Evolutionary conservation across 2,888 invertebrate species (phyloP), one percentile per base, ranked within the genome.

Genomic region (Dryocosmus kuriphilus): DNA sequence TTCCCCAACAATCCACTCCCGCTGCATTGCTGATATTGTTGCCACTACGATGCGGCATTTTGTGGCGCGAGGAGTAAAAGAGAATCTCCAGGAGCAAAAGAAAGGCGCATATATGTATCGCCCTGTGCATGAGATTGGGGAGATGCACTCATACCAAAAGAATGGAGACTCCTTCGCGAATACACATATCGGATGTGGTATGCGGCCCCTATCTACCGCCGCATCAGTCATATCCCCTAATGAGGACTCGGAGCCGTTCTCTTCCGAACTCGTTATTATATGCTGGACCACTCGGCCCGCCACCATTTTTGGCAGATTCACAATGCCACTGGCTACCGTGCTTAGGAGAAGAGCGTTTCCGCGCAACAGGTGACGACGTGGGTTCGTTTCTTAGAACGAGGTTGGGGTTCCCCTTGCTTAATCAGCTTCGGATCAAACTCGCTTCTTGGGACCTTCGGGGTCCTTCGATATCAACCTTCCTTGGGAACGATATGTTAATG

Each of bases 221-320:
- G 85, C 88, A 89, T 90, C 88, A 87, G 89, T 90, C 90, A 89
- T 89, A 89, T 88, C 86, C 85, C 87, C 88, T 89, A 89, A 89
- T 89, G 89, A 89, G 89, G 85, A 86, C 83, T 82, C 81, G 80
- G 74, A 60, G 79, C 73, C 51, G 78, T 75, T 61, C 75, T 77
- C 67, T 77, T 77, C 65, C 30, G 60, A 76, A 63, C 78, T 81
- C 82, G 81, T 82, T 82, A 82, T 82, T 81, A 81, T 82, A 81
- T 80, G 4, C 46, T 62, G 74, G 61, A 11, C 30, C 61, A 74
- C 75, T 79, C 60, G 75, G 82, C 81, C 80, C 79, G 78, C 81
- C 79, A 81, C 81, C 81, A 79, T 82, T 82, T 81, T 77, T 77
- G 76, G 71, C 24, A 74, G 65, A 63, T 57, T 62, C 46, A 75